Conservation (phyloP, 2,888 invertebrate genomes). For the Bugulina stolonifera region DNA sequence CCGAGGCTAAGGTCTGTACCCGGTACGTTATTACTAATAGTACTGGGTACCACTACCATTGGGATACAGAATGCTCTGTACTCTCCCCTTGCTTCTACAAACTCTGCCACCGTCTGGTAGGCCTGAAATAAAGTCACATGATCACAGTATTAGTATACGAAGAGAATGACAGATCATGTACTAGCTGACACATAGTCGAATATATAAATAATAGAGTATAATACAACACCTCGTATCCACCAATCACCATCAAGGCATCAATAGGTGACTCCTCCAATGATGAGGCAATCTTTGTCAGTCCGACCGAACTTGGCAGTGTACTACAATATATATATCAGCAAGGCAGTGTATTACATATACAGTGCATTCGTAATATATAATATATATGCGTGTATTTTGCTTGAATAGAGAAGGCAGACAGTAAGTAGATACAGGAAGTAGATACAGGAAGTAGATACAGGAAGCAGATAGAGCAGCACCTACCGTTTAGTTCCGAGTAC, state of each 20-base stretch:
- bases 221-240: slow-evolving; percentile 98
- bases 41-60: slow-evolving; percentile 87
- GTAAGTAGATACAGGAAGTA: too few relatives aligned
- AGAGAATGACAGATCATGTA: too few relatives aligned
- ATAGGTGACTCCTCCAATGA: slow-evolving; percentile 80
- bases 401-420: neutral
- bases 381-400: too few relatives aligned
- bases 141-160: too few relatives aligned
- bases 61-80: slow-evolving; percentile 86
- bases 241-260: slow-evolving; percentile 60
- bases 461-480: too few relatives aligned
- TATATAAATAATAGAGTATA: too few relatives aligned
- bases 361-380: too few relatives aligned
- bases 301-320: slow-evolving; percentile 64
- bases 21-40: slow-evolving; percentile 98
- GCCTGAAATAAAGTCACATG: too few relatives aligned
- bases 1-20: slow-evolving; percentile 97
- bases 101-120: slow-evolving; percentile 73
- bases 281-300: slow-evolving; percentile 72
- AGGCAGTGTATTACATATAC: too few relatives aligned
- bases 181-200: too few relatives aligned
- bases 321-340: too few relatives aligned
- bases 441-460: too few relatives aligned
- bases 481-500: slow-evolving; percentile 84
- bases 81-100: slow-evolving; percentile 68